phyloP scores from a whole-genome alignment of 2,888 invertebrate species.

The Apomyelois bistriatella region DNA sequence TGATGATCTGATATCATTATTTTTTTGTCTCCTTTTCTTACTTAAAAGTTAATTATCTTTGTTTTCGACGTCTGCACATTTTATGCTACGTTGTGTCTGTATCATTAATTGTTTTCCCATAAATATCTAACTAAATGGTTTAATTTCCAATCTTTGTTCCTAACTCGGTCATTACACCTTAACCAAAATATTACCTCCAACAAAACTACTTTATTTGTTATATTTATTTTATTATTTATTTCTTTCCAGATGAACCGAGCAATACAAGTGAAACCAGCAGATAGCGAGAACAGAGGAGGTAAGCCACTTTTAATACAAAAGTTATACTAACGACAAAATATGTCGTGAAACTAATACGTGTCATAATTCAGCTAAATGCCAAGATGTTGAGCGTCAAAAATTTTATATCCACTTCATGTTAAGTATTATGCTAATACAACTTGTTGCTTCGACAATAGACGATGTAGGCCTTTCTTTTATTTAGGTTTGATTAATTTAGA shows the following conservation, averaged over 20 bases:
- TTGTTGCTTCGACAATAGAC: slow-evolving; percentile 8
- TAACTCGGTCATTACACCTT: too few species aligned
- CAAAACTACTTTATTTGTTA: background rate
- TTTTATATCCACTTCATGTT: slow-evolving; percentile 6
- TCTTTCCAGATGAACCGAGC: slow-evolving; percentile 99
- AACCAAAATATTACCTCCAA: too few species aligned
- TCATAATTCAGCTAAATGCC: slow-evolving; percentile 4
- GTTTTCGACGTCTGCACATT: too few species aligned
- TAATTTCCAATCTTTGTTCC: too few species aligned
- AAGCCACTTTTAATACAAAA: slow-evolving; percentile 47
- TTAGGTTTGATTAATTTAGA: background rate
- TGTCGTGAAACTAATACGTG: slow-evolving; percentile 3
- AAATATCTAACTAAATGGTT: too few species aligned
- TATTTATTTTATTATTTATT: slow-evolving; percentile 24
- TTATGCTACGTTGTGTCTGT: too few species aligned
- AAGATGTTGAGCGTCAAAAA: slow-evolving; percentile 7
- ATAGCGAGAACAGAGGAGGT: slow-evolving; percentile 99
- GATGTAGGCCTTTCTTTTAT: background rate
- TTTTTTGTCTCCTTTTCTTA: too few species aligned
- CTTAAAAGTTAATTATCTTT: too few species aligned
- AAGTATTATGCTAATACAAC: slow-evolving; percentile 12
- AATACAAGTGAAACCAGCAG: slow-evolving; percentile 99
- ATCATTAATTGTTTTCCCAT: too few species aligned
- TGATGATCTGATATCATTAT: too few species aligned
- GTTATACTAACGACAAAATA: background rate